Evolutionary conservation across 2,797 vertebrate species (phyloP).

Genomic region (Atherinosoma microstoma): DNA sequence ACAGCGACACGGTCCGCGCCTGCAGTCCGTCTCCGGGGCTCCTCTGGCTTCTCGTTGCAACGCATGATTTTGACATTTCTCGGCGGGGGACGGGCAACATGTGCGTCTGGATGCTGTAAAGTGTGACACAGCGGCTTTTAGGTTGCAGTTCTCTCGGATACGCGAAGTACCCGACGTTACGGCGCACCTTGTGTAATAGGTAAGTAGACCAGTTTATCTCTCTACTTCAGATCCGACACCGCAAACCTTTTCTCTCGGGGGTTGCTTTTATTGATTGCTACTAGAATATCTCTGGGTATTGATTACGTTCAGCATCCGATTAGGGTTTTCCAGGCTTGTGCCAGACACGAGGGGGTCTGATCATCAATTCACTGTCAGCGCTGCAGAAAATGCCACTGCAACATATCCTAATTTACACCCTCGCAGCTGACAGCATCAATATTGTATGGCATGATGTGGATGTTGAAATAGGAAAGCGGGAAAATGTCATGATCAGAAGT

Average conservation of each 20-base stretch:
- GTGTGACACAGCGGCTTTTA: conserved; percentile 63
- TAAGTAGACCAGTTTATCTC: conserved; percentile 55
- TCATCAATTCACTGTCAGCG: conserved; percentile 32
- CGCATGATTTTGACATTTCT: conserved; percentile 60
- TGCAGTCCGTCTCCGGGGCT: conserved; percentile 34
- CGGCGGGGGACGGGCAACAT: conserved; percentile 66
- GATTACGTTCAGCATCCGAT: conserved; percentile 26
- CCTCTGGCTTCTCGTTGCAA: conserved; percentile 43
- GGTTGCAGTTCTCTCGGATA: conserved; percentile 66
- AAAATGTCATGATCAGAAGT: conserved; percentile 7
- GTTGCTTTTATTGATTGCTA: conserved; percentile 9
- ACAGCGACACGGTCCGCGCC: conserved; percentile 37
- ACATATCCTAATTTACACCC: background rate
- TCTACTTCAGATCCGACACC: conserved; percentile 5
- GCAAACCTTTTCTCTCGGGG: background rate
- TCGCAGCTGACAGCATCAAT: background rate
- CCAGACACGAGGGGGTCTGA: conserved; percentile 6
- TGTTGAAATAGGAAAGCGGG: background rate
- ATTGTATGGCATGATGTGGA: background rate
- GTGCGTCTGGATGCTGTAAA: conserved; percentile 74
- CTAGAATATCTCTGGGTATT: conserved; percentile 1
- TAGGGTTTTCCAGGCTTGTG: conserved; percentile 23
- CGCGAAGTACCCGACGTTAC: conserved; percentile 71
- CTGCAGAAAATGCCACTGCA: conserved; percentile 36
- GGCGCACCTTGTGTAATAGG: conserved; percentile 71